phyloP scores from a whole-genome alignment of 1,140 invertebrate genomes.

The Drosophila kepulauana region DNA sequence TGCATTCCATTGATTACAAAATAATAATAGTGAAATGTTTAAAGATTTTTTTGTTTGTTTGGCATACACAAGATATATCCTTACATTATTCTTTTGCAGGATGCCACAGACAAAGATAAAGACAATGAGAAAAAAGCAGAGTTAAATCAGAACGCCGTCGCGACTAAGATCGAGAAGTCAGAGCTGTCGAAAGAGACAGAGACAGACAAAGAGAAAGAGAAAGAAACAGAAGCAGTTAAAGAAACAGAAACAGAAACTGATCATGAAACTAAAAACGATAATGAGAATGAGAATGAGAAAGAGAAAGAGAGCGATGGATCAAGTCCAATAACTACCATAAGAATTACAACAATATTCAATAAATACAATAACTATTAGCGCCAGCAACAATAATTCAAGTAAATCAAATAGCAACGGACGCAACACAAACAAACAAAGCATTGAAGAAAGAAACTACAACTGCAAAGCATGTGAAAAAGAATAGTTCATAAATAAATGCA shows the following conservation, averaged over 20 bases:
- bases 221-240: conserved; percentile 43
- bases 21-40: not conserved
- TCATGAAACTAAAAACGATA: conserved; percentile 32
- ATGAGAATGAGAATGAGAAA: conserved; percentile 24
- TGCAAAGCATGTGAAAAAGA: conserved; percentile 3
- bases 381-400: not conserved
- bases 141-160: conserved; percentile 69
- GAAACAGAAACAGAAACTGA: conserved; percentile 44
- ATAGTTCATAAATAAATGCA: not conserved
- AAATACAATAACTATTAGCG: conserved; percentile 1
- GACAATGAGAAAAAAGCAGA: conserved; percentile 61
- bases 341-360: not conserved
- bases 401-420: conserved; percentile 11
- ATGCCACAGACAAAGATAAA: conserved; percentile 81
- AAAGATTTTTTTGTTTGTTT: conserved; percentile 12
- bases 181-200: conserved; percentile 48
- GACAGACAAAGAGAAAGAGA: conserved; percentile 34
- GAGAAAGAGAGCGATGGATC: not conserved
- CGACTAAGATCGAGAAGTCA: conserved; percentile 59
- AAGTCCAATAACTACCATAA: not conserved
- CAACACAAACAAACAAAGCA: conserved; percentile 32
- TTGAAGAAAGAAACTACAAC: not conserved
- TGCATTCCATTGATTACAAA: not conserved
- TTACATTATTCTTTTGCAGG: conserved; percentile 78
- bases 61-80: conserved; percentile 49